Base-by-base conservation (phyloP, 2,888 invertebrate genomes). In the Habroteleia sp. region DNA sequence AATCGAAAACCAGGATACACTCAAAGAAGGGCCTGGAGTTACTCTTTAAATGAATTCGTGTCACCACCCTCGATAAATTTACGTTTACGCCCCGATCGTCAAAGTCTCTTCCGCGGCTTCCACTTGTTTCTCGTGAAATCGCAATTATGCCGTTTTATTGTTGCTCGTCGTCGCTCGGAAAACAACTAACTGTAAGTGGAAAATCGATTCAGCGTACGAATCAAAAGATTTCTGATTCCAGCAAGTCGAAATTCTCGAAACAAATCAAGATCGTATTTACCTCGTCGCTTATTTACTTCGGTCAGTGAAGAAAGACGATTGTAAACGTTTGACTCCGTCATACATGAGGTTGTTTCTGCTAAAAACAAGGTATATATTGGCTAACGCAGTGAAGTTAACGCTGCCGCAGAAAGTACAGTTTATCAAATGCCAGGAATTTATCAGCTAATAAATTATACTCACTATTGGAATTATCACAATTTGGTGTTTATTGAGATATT, bases 21-120 rank as follows among this genome's bases (percentile, higher is more conserved):
- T 60, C 58, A 33, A 42, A 56, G 62, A 63, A 42, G 39, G 33
- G 37, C 27, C 10, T 48, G 31, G 13, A 39, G 27, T 66, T 56
- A 31, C 56, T 62, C 31, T 63, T 74, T 52, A 69, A 74, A 74
- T 54, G 58, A 58, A 69, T 69, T 63, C 48, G 60, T 60, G 63
- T 74, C 68, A 74, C 58, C 42, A 41, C 27, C 50, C 46, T 69
- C 65, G 60, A 78, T 76, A 74, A 73, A 79, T 77, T 77, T 72
- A 62, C 66, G 46, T 76, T 74, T 62, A 65, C 69, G 60, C 60
- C 54, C 68, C 66, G 60, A 44, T 48, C 65, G 33, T 56, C 48
- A 50, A 63, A 63, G 60, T 13, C 46, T 62, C 33, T 8, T 10
- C 14, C 14, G 27, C 35, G 23, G 33, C 39, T 56, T 62, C 50